Conservation (phyloP, 2,113 vertebrate genomes). For the Triplophysa rosa region DNA sequence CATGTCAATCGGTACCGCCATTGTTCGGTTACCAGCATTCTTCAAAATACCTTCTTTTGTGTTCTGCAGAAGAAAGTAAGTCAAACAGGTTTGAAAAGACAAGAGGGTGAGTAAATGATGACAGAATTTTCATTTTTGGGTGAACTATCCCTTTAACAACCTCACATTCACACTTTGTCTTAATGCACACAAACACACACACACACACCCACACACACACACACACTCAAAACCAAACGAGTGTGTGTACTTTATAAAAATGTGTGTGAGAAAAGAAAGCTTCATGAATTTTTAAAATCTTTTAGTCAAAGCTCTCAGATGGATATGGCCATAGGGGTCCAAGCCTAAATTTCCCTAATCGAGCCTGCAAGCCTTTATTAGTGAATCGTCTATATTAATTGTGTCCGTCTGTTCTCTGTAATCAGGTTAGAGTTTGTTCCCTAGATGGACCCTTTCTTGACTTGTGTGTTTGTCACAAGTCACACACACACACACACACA, state of each 20-base stretch:
- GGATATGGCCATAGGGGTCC: background rate
- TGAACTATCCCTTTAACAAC: too few relatives aligned
- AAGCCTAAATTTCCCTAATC: constrained; percentile 24
- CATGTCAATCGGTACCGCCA: too few relatives aligned
- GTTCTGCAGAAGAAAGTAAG: too few relatives aligned
- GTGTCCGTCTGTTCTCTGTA: constrained; percentile 62
- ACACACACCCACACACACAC: constrained; percentile 21
- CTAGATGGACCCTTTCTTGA: constrained; percentile 52
- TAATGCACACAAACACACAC: constrained; percentile 8
- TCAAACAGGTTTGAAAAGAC: too few relatives aligned
- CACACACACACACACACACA: background rate
- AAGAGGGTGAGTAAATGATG: too few relatives aligned
- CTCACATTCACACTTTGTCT: too few relatives aligned
- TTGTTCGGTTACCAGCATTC: too few relatives aligned
- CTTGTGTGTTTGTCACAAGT: constrained; percentile 1
- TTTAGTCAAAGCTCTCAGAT: background rate
- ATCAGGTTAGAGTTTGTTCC: constrained; percentile 62
- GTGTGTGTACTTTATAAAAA: too few relatives aligned
- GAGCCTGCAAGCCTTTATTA: constrained; percentile 53
- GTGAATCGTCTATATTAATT: constrained; percentile 66
- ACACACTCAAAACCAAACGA: background rate
- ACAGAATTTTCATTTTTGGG: too few relatives aligned
- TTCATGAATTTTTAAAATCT: background rate
- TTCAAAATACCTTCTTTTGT: too few relatives aligned
- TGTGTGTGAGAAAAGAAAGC: background rate